A percentile compares a stretch with the other conserved stretches of the same genome.
Conservation (phyloP, 2,888 invertebrate species). For the Charanyca ferruginea region DNA sequence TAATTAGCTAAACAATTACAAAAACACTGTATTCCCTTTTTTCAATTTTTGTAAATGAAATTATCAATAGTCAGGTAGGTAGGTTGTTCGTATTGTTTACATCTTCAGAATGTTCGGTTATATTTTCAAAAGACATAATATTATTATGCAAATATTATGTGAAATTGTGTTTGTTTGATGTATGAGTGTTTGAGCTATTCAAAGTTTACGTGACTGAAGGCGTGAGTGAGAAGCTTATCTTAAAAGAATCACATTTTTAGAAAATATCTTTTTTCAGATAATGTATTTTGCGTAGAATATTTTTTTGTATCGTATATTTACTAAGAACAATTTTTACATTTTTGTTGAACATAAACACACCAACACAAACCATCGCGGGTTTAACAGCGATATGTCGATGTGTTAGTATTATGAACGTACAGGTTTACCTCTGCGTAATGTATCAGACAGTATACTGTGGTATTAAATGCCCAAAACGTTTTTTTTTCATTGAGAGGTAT, state of each 20-base stretch:
- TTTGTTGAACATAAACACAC: too few relatives aligned
- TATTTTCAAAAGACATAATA: conserved; percentile 1
- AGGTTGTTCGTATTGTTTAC: background rate
- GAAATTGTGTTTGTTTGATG: conserved; percentile 18
- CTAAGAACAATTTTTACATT: too few relatives aligned
- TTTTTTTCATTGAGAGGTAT: too few relatives aligned
- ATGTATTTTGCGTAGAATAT: background rate
- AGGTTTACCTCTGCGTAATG: too few relatives aligned
- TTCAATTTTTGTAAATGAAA: background rate
- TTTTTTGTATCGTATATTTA: too few relatives aligned
- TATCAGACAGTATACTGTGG: too few relatives aligned
- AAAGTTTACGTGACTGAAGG: conserved; percentile 41
- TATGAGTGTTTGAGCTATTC: conserved; percentile 23
- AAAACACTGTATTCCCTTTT: too few relatives aligned
- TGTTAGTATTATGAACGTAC: background rate
- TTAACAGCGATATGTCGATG: too few relatives aligned
- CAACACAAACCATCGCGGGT: too few relatives aligned
- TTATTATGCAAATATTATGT: conserved; percentile 11
- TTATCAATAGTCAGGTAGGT: too few relatives aligned
- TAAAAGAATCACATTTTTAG: background rate
- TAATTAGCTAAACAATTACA: too few relatives aligned
- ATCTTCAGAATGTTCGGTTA: background rate
- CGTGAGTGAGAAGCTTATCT: conserved; percentile 3
- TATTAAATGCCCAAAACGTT: background rate
- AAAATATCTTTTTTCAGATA: too few relatives aligned